phyloP scores from a whole-genome alignment of 2,888 invertebrate genomes.

The Scrobipalpa costella region DNA sequence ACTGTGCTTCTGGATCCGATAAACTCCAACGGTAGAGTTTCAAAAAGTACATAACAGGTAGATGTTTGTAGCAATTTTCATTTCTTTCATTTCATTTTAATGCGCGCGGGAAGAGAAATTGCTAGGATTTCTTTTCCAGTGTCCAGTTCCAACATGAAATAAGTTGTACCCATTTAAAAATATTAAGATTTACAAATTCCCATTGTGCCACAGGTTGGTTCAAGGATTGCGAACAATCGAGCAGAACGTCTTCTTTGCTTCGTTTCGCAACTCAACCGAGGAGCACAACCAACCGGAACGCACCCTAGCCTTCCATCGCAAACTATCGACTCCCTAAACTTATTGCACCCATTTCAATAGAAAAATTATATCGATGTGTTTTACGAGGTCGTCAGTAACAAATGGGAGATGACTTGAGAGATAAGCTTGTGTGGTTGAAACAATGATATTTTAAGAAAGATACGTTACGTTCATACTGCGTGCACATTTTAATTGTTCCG shows the following conservation, averaged over 20 bases:
- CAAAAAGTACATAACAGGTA: too few relatives aligned
- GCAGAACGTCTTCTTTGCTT: constrained; percentile 67
- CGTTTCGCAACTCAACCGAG: constrained; percentile 66
- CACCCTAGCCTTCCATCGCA: constrained; percentile 65
- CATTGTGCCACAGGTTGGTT: constrained; percentile 4
- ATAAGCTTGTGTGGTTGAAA: background rate
- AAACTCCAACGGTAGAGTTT: too few relatives aligned
- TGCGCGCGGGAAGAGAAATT: background rate
- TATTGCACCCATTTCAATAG: constrained; percentile 28
- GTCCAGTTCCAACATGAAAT: too few relatives aligned
- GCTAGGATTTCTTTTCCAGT: too few relatives aligned
- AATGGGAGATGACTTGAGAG: constrained; percentile 4
- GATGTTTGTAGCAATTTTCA: background rate
- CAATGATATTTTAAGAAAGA: too few relatives aligned
- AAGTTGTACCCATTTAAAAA: too few relatives aligned
- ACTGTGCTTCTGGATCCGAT: too few relatives aligned
- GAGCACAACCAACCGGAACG: constrained; percentile 75
- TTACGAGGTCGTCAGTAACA: background rate
- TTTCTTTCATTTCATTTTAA: too few relatives aligned
- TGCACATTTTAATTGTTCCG: too few relatives aligned
- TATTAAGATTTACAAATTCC: background rate
- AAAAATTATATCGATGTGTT: constrained; percentile 9
- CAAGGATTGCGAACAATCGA: constrained; percentile 68
- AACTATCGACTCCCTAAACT: constrained; percentile 66
- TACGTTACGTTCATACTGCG: too few relatives aligned